These are phyloP conservation scores for Clarias laeviceps DNA, from an alignment of 2,797 vertebrate species.

Conservation along the genomic window DNA sequence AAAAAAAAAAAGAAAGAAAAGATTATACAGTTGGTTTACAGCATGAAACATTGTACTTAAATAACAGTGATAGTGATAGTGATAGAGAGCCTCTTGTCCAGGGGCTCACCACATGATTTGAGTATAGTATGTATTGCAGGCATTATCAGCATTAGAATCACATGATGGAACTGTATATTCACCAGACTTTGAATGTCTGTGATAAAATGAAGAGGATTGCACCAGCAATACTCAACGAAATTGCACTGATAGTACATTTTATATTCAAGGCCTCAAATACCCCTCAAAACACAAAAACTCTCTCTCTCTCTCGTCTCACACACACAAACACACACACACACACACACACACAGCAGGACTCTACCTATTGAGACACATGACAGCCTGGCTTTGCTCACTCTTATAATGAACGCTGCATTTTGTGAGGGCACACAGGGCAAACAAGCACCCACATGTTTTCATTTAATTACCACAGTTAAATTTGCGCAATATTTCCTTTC, in stretches of 20 bases:
- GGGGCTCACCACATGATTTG: slow-evolving; percentile 68
- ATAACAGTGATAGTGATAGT: slow-evolving; percentile 57
- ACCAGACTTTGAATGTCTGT: neutral
- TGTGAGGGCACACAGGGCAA: slow-evolving; percentile 7
- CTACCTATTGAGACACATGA: slow-evolving; percentile 9
- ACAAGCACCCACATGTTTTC: slow-evolving; percentile 48
- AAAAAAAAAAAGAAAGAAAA: neutral
- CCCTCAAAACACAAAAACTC: neutral
- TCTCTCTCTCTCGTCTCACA: slow-evolving; percentile 4
- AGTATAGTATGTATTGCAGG: slow-evolving; percentile 67
- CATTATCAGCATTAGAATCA: slow-evolving; percentile 60
- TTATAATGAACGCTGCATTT: slow-evolving; percentile 31
- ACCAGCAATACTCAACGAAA: neutral
- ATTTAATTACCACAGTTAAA: slow-evolving; percentile 51
- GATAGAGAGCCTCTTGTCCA: slow-evolving; percentile 71
- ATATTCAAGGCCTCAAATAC: slow-evolving; percentile 7
- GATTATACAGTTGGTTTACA: slow-evolving; percentile 41
- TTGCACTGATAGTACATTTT: slow-evolving; percentile 1
- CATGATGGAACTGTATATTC: slow-evolving; percentile 55
- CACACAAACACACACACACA: neutral
- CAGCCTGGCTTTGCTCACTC: slow-evolving; percentile 17
- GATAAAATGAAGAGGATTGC: slow-evolving; percentile 1
- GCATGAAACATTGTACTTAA: slow-evolving; percentile 62
- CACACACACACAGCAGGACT: slow-evolving; percentile 16
- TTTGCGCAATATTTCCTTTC: slow-evolving; percentile 34